phyloP scores from a whole-genome alignment of 2,888 invertebrate genomes.

The Acanthosepion esculentum region DNA sequence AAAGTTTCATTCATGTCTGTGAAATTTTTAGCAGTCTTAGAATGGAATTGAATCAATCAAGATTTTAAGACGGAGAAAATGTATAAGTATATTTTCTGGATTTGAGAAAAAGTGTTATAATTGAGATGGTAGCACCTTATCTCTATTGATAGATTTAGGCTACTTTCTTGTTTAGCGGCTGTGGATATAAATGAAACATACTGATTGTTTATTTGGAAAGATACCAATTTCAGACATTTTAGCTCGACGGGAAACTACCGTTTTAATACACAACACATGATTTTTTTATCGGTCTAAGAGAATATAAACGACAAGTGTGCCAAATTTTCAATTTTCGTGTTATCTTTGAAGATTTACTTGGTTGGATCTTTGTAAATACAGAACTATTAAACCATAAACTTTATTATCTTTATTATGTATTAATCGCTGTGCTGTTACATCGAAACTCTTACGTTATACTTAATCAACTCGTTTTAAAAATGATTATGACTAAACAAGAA shows the following conservation, averaged over 20 bases:
- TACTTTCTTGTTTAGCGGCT: neutral
- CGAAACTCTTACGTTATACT: too few relatives aligned
- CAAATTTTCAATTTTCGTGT: too few relatives aligned
- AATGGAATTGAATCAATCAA: too few relatives aligned
- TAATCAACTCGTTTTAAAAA: too few relatives aligned
- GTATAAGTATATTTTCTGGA: neutral
- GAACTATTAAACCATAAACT: too few relatives aligned
- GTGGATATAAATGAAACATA: neutral
- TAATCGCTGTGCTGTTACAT: too few relatives aligned
- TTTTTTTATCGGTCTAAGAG: neutral
- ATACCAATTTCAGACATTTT: neutral
- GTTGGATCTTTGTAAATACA: too few relatives aligned
- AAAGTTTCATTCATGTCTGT: too few relatives aligned
- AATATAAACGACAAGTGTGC: neutral
- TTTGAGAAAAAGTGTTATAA: neutral
- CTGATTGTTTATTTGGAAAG: neutral
- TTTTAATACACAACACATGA: neutral
- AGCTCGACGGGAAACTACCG: neutral
- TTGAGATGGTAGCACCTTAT: neutral
- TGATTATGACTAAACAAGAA: too few relatives aligned
- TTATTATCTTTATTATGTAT: too few relatives aligned
- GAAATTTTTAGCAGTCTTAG: too few relatives aligned
- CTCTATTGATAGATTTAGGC: neutral
- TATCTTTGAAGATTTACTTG: too few relatives aligned
- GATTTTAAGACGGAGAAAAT: neutral